Evolutionary conservation across 2,888 invertebrate genomes (phyloP).

Genomic region (Hydroisotoma schaefferi): DNA sequence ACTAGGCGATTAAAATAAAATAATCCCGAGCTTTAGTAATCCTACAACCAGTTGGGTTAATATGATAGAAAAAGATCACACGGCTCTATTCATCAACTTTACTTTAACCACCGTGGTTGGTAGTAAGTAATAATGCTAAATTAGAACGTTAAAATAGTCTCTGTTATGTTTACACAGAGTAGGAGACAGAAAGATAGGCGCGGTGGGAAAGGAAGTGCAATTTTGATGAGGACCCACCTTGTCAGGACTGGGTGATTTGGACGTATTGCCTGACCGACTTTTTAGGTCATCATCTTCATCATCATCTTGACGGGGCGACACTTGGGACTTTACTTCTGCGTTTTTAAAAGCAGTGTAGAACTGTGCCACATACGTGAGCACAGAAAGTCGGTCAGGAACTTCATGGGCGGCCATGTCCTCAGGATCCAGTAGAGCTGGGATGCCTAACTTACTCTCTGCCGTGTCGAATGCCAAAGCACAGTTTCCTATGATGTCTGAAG

Average conservation of each 20-base stretch:
- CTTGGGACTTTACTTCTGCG: constrained; percentile 35
- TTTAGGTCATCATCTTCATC: constrained; percentile 33
- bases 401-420: constrained; percentile 42
- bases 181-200: neutral
- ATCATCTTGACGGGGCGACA: constrained; percentile 19
- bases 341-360: constrained; percentile 43
- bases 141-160: too few species aligned
- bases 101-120: neutral
- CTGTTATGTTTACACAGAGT: neutral
- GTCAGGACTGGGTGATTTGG: constrained; percentile 28
- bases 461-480: constrained; percentile 47
- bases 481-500: constrained; percentile 45
- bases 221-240: neutral
- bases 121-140: neutral
- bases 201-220: too few species aligned
- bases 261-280: constrained; percentile 39
- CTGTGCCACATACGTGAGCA: constrained; percentile 47
- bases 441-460: constrained; percentile 47
- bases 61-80: neutral
- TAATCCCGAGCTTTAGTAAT: neutral
- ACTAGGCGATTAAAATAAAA: neutral
- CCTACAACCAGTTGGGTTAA: constrained; percentile 1
- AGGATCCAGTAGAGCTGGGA: constrained; percentile 40
- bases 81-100: neutral
- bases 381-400: constrained; percentile 47